Evolutionary conservation across 2,113 vertebrate genomes (phyloP), one percentile per base, ranked within the genome.

Genomic region (Oncorhynchus masou): DNA sequence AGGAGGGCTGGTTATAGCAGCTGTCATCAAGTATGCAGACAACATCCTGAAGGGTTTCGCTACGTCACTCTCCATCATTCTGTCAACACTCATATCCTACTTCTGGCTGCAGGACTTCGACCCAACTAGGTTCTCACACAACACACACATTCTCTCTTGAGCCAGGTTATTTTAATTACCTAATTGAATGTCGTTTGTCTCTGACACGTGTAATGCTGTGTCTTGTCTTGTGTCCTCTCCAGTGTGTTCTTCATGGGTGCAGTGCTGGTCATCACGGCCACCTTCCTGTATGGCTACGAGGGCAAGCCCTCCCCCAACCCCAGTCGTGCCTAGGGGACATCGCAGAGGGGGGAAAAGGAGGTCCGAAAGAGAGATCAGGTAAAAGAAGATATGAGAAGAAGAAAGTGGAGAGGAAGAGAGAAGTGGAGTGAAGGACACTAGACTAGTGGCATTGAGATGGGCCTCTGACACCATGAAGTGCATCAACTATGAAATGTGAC

Each of bases 31-130:
- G 90, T 99, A 99, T 9, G 97, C 97, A 0, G 97, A 99, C 92
- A 99, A 99, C 86, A 99, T 99, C 90, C 94, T 99, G 86, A 99
- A 99, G 89, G 97, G 97, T 87, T 99, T 99, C 75, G 97, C 97
- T 48, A 99, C 97, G 2, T 99, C 97, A 48, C 94, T 99, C 68
- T 99, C 97, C 81, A 99, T 99, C 91, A 98, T 99, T 91, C 92
- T 99, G 85, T 99, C 97, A 74, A 98, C 97, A 2, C 51, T 99
- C 49, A 99, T 99, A 84, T 99, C 97, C 27, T 99, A 98, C 88
- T 97, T 99, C 90, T 97, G 94, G 96, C 93, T 98, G 27, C 95
- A 99, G 90, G 97, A 98, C 89, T 98, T 98, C 83, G 95, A 95
- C 57, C 96, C 97, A 73, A 95, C 95, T 9, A 94, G 96, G 97